Conservation (phyloP, 1,140 invertebrate species). For the Arctopsyche grandis region DNA sequence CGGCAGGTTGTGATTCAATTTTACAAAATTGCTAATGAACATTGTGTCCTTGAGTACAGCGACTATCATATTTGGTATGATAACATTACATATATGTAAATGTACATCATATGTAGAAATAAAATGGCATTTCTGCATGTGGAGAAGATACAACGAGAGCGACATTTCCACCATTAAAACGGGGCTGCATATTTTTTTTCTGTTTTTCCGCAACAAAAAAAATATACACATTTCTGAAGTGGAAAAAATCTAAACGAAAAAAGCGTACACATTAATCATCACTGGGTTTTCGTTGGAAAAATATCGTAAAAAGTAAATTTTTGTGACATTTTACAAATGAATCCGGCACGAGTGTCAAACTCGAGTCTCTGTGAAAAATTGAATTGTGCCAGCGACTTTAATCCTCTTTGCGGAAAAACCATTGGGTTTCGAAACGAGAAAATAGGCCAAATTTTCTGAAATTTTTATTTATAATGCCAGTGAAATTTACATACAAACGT, state of each 20-base stretch:
- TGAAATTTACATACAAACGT: no score
- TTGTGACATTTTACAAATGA: slow-evolving; percentile 42
- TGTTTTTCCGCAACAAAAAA: background rate
- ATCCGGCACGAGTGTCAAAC: slow-evolving; percentile 33
- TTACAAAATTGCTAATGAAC: no score
- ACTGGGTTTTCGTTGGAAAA: background rate
- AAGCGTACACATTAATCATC: slow-evolving; percentile 15
- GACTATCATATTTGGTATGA: no score
- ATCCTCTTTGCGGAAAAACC: slow-evolving; percentile 12
- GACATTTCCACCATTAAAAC: no score
- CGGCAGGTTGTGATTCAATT: no score
- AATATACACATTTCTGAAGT: no score
- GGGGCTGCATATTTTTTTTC: no score
- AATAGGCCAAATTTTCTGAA: background rate
- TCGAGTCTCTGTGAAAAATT: slow-evolving; percentile 29
- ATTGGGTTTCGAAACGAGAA: background rate
- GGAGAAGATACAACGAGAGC: no score
- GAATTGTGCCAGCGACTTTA: background rate
- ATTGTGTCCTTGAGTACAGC: no score
- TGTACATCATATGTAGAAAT: no score
- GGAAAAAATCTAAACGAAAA: background rate
- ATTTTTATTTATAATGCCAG: background rate
- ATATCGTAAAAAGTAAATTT: slow-evolving; percentile 38
- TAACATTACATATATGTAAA: no score
- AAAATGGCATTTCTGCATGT: no score